Percentiles rank a stretch among this genome's conserved stretches.
These are phyloP conservation scores for Pteronura brasiliensis DNA, from an alignment of 2,113 vertebrate genomes.

Conservation along the genomic window DNA sequence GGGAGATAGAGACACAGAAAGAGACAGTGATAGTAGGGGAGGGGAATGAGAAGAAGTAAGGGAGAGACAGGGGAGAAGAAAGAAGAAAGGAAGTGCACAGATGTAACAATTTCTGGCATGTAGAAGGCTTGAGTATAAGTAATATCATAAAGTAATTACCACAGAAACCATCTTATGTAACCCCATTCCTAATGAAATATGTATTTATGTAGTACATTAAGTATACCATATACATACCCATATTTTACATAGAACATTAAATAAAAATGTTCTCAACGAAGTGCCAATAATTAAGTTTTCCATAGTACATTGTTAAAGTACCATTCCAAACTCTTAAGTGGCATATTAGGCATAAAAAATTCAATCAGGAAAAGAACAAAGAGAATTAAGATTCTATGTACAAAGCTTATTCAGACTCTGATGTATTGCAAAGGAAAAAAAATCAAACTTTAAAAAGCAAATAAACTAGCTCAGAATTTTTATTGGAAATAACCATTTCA, in stretches of 20 bases:
- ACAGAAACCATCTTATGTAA: not conserved
- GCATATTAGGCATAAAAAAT: not conserved
- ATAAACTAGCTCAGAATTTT: not conserved
- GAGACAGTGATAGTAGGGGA: not conserved
- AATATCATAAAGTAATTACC: not conserved
- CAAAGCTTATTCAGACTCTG: not conserved
- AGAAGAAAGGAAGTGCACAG: not conserved
- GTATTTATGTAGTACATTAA: not conserved
- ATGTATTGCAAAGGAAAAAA: not conserved
- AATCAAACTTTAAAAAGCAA: not conserved
- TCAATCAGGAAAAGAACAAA: not conserved
- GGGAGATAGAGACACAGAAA: not conserved
- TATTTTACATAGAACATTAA: not conserved
- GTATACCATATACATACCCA: not conserved
- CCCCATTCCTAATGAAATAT: not conserved
- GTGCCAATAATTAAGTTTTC: not conserved
- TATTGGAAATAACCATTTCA: not conserved
- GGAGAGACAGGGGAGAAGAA: not conserved
- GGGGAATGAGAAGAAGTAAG: not conserved
- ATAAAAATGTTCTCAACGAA: conserved; percentile 19
- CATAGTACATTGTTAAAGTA: not conserved
- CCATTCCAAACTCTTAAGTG: not conserved
- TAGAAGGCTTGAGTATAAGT: not conserved
- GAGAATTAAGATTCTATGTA: not conserved
- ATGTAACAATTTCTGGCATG: not conserved